A percentile compares a stretch with the other conserved stretches of the same genome.
Evolutionary conservation across 1,140 invertebrate species (phyloP).

Genomic region (Dendrolimus punctatus): DNA sequence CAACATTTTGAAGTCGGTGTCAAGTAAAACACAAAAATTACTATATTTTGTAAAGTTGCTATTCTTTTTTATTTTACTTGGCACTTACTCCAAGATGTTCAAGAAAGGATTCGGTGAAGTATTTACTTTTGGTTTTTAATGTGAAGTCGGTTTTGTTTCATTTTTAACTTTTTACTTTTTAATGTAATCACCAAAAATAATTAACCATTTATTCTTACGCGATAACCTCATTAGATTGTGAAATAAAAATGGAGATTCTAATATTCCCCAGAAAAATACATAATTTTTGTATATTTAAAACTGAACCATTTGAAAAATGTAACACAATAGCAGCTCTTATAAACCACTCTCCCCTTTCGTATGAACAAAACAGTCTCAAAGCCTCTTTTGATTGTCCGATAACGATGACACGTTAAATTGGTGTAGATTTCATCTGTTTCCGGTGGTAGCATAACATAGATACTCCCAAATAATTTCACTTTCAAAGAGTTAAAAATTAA

Average conservation of each 20-base stretch:
- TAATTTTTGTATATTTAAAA: background rate
- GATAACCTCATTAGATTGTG: too few species aligned
- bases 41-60: too few species aligned
- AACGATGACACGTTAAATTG: slow-evolving; percentile 27
- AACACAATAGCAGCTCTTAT: background rate
- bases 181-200: too few species aligned
- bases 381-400: slow-evolving; percentile 26
- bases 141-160: too few species aligned
- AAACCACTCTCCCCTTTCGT: slow-evolving; percentile 8
- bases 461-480: slow-evolving; percentile 3
- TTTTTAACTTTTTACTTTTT: too few species aligned
- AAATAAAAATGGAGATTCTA: background rate
- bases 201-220: too few species aligned
- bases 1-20: too few species aligned
- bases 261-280: background rate
- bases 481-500: slow-evolving; percentile 2
- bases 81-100: too few species aligned
- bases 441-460: slow-evolving; percentile 18
- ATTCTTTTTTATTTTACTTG: too few species aligned
- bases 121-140: too few species aligned
- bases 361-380: slow-evolving; percentile 23
- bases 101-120: too few species aligned
- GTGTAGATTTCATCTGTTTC: background rate
- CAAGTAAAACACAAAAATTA: too few species aligned
- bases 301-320: background rate